Percentiles rank a stretch among this genome's conserved stretches.
Evolutionary conservation across 2,797 vertebrate species (phyloP).

Genomic region (Ambastaia sidthimunki): DNA sequence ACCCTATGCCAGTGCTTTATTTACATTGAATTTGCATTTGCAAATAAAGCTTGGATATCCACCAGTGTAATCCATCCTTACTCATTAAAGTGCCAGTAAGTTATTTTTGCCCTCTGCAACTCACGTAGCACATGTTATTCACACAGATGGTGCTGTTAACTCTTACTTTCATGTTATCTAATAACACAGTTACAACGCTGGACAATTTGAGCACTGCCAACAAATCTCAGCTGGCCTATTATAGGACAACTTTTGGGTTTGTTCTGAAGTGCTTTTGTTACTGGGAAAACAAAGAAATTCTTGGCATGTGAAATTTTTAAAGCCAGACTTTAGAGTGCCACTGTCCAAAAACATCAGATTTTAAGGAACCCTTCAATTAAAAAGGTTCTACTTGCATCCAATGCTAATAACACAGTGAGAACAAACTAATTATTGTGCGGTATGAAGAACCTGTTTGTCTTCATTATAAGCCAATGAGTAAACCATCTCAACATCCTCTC

Average conservation of each 20-base stretch:
- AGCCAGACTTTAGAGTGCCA: background rate
- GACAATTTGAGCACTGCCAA: background rate
- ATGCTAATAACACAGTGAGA: background rate
- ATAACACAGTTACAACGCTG: background rate
- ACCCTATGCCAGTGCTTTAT: background rate
- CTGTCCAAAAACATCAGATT: background rate
- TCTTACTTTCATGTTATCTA: background rate
- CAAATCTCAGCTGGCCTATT: slow-evolving; percentile 19
- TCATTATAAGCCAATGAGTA: slow-evolving; percentile 16
- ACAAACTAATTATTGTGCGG: background rate
- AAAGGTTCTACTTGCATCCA: background rate
- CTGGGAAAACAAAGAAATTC: slow-evolving; percentile 35
- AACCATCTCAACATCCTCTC: background rate
- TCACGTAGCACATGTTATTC: background rate
- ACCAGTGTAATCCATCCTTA: slow-evolving; percentile 13
- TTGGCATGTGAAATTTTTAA: slow-evolving; percentile 3
- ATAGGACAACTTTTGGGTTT: slow-evolving; percentile 30
- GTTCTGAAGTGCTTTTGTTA: slow-evolving; percentile 21
- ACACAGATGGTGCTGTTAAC: background rate
- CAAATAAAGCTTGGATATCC: slow-evolving; percentile 10
- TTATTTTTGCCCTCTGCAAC: slow-evolving; percentile 1
- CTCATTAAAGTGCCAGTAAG: background rate
- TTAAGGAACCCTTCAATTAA: slow-evolving; percentile 5
- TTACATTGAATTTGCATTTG: slow-evolving; percentile 21
- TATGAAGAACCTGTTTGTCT: slow-evolving; percentile 6